Base-by-base conservation (phyloP, 2,113 vertebrate species). In the Serranochromis macrocephalus region DNA sequence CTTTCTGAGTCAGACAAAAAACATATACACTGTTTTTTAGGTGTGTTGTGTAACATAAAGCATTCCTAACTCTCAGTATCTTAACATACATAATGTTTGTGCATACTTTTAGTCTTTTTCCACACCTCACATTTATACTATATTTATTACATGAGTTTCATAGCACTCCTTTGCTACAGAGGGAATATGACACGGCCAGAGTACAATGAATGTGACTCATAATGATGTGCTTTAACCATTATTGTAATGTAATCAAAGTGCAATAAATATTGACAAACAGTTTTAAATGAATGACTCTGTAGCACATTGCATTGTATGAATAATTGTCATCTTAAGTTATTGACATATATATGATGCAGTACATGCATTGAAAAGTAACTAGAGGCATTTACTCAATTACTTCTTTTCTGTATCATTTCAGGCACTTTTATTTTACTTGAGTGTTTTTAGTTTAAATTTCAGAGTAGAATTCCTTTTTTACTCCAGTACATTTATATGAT, bases 201-300 rank as follows among this genome's bases (percentile, higher is more conserved):
- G 82, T 89, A 90, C 82, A 89, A 85, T 92, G 90, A 95, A 96
- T 95, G 91, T 93, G 86, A 93, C 84, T 85, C 87, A 87, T 89
- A 93, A 92, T 87, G 79, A 88, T 94, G 93, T 94, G 86, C 91
- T 90, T 91, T 87, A 83, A 93, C 91, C 87, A 90, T 93, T 94
- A 92, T 58, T 93, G 93, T 94, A 93, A 94, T 95, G 90, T 95
- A 88, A 93, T 89, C 81, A 94, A 89, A 94, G 85, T 71, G 51
- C 91, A 96, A 96, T 96, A 96, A 96, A 96, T 90, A 93, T 88
- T 90, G 82, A 81, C 33, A 86, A 85, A 91, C 26, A 75, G n/a
- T 87, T 16, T 29, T 17, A 49, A 61, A 40, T 87, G 68, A 47
- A 16, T 84, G 47, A 55, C 51, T 83, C 36, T 78, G 17, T 51